Base-by-base conservation (phyloP, 35 echinoderm and acorn worm species). In the Hemicentrotus pulcherrimus region DNA sequence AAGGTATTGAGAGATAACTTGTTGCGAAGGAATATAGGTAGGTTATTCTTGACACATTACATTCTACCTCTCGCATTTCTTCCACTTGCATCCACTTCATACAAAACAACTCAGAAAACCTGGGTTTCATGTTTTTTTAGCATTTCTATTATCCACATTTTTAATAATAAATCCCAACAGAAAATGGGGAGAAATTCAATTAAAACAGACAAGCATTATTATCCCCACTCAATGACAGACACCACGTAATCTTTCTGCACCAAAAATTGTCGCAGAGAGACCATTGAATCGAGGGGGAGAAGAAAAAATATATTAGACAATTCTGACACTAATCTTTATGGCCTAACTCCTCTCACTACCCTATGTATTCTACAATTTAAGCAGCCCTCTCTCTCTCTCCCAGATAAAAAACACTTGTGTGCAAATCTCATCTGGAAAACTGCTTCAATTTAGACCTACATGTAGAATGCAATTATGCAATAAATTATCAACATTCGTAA, bases 151-250 rank as follows among this genome's bases (percentile, higher is more conserved):
- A 45, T 90, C 88, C 88, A 90, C 88, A 90, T 90, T 90, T 89
- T 90, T 90, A 47, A 90, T 90, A 90, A 90, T 90, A 90, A 90
- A 90, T 90, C 88, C 88, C 88, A 90, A 90, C 88, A 90, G 88
- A 90, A 90, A 90, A 90, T 90, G 88, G 88, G 88, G 88, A 90
- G 32, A 45, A 90, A 33, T 90, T 90, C 88, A 90, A 90, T 90
- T 47, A 90, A 90, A 90, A 90, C 46, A 90, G 88, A 90, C 88
- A 41, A 90, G 88, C 88, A 90, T 90, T 90, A 90, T 78, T 78
- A 78, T 78, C 65, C 65, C 65, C 65, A 78, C 65, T 78, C 65
- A 78, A 78, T 78, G 28, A 78, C 65, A 78, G 65, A 78, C 65
- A 78, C 65, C 22, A 78, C 65, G 65, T 78, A 78, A 78, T 78